phyloP scores from a whole-genome alignment of 64 coral and sea anemone species.

The Orbicella faveolata region DNA sequence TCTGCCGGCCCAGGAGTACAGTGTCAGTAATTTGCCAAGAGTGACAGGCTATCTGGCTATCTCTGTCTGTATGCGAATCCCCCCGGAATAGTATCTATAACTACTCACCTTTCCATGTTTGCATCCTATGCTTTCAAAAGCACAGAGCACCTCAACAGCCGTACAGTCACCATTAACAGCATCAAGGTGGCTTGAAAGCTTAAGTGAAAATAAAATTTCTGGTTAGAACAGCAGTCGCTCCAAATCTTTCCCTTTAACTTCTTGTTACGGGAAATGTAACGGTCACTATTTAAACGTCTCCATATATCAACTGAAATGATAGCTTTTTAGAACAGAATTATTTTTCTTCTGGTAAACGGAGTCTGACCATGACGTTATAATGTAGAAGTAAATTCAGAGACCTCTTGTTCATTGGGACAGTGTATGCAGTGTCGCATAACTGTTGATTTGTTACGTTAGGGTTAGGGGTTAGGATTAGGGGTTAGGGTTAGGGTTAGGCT shows the following conservation, averaged over 20 bases:
- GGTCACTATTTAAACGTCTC: too few relatives aligned
- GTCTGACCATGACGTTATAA: not conserved
- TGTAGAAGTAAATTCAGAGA: too few relatives aligned
- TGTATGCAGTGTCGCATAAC: too few relatives aligned
- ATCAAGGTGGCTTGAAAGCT: constrained; percentile 21
- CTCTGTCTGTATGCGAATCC: not conserved
- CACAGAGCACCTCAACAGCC: not conserved
- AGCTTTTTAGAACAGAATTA: not conserved
- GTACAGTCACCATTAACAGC: constrained; percentile 10
- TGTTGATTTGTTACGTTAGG: too few relatives aligned
- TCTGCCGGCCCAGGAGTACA: too few relatives aligned
- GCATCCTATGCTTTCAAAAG: constrained; percentile 15
- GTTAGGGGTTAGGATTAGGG: too few relatives aligned
- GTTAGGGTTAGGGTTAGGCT: not conserved
- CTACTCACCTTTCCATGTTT: not conserved
- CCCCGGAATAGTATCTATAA: not conserved
- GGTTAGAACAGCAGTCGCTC: not conserved
- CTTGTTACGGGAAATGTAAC: not conserved
- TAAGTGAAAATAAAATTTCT: not conserved
- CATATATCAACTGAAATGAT: too few relatives aligned
- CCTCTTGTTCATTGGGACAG: too few relatives aligned
- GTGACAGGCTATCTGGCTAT: not conserved
- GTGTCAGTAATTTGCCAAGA: too few relatives aligned
- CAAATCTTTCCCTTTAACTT: not conserved
- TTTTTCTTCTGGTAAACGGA: not conserved